Base-by-base conservation (phyloP, 2,797 vertebrate species). In the Morus bassanus region DNA sequence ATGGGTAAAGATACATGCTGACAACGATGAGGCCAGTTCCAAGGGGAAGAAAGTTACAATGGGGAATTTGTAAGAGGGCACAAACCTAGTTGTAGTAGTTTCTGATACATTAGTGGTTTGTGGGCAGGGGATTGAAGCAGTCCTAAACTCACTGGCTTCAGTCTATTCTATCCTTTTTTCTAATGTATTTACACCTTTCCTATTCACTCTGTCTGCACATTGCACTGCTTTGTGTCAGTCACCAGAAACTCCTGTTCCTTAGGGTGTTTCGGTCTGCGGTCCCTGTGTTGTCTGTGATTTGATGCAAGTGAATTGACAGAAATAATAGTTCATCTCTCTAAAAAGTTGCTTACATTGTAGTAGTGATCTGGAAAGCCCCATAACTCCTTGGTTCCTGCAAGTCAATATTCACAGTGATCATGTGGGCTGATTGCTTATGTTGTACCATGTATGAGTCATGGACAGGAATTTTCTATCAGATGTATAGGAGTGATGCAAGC, bases 311-410 rank as follows among this genome's bases (percentile, higher is more conserved):
- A 92, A 46, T 60, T 57, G n/a, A 60, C 35, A 93, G 64, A 83
- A 85, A 57, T 39, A 54, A 41, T 25, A 63, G 18, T 33, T 89
- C 9, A 33, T 75, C 13, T 75, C 35, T 46, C 45, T 31, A 48
- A 89, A 79, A 93, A 59, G 27, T 56, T 33, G 37, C 54, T 77
- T 69, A 37, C 51, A 9, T n/a, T 79, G 59, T 56, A 83, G 33
- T 16, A 45, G 39, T 37, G 82, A 51, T 78, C 50, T 93, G 95
- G 93, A 96, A 97, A 96, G 68, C 57, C 88, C 95, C 90, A 41
- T 13, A 9, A 30, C 82, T 94, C 57, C 75, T 50, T 50, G 39
- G 25, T 93, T 92, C 33, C 65, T n/a, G 18, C 87, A 73, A 94
- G 61, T 89, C 37, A 78, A 53, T 50, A 46, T 77, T 87, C 41